phyloP scores from a whole-genome alignment of 2,888 invertebrate species.

The Cristatella mucedo region DNA sequence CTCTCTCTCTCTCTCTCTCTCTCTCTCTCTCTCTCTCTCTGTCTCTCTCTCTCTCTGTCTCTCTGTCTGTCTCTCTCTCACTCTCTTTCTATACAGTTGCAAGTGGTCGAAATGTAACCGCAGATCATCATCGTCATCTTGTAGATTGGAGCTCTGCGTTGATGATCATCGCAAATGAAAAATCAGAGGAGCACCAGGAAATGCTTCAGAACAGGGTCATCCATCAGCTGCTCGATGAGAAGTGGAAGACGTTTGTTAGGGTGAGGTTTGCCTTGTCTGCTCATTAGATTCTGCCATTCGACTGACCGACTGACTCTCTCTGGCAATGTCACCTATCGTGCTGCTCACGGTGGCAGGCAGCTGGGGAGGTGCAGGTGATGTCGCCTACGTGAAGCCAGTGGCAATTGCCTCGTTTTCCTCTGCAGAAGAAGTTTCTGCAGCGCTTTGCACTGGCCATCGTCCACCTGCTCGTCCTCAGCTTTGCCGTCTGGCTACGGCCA shows the following conservation, averaged over 20 bases:
- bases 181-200: constrained; percentile 90
- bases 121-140: no score
- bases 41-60: no score
- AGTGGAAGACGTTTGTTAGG: constrained; percentile 96
- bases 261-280: constrained; percentile 41
- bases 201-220: constrained; percentile 98
- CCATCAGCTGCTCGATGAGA: constrained; percentile 84
- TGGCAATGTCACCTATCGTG: no score
- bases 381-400: not conserved
- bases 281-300: not conserved
- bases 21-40: no score
- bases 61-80: no score
- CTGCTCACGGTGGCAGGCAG: no score
- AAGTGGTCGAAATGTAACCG: no score
- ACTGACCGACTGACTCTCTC: no score
- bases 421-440: constrained; percentile 76
- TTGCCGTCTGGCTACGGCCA: constrained; percentile 81
- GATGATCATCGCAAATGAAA: constrained; percentile 90
- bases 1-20: no score
- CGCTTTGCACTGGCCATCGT: constrained; percentile 68
- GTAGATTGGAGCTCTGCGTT: constrained; percentile 95
- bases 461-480: constrained; percentile 69
- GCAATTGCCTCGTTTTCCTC: constrained; percentile 11
- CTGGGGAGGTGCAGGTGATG: not conserved
- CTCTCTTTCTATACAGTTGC: no score